These are phyloP conservation scores for Paraescarpia echinospica DNA, from an alignment of 1,140 invertebrate genomes.

Conservation along the genomic window DNA sequence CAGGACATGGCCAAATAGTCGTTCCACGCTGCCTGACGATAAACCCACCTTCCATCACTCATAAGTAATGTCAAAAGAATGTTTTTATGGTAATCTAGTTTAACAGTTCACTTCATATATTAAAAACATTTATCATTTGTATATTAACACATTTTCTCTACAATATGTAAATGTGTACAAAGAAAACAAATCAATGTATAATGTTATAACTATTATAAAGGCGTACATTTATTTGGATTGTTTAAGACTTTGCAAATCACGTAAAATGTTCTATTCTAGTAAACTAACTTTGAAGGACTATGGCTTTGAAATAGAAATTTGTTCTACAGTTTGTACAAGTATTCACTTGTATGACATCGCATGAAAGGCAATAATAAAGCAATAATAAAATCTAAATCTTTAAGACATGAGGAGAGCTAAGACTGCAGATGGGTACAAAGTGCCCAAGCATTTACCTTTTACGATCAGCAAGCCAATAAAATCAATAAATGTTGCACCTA, in stretches of 20 bases:
- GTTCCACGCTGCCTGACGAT: not conserved
- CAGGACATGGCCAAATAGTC: not conserved
- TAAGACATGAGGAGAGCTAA: not conserved
- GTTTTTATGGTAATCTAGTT: not conserved
- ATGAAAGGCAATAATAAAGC: not conserved
- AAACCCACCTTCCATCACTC: not conserved
- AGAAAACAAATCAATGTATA: not conserved
- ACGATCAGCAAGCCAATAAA: conserved; percentile 1
- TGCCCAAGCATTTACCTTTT: not conserved
- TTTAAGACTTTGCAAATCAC: not conserved
- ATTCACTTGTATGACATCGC: not conserved
- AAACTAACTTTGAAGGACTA: not conserved
- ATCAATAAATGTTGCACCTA: not conserved
- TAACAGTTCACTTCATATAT: not conserved
- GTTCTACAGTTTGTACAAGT: not conserved
- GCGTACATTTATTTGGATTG: not conserved
- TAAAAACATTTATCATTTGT: not conserved
- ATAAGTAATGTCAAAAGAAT: not conserved
- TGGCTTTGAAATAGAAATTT: not conserved
- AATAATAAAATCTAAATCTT: not conserved
- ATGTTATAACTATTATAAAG: not conserved
- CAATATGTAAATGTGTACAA: not conserved
- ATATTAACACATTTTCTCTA: not conserved
- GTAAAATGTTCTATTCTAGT: not conserved
- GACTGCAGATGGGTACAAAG: not conserved